Conservation (phyloP, 2,888 invertebrate genomes). For the Timandra comae region DNA sequence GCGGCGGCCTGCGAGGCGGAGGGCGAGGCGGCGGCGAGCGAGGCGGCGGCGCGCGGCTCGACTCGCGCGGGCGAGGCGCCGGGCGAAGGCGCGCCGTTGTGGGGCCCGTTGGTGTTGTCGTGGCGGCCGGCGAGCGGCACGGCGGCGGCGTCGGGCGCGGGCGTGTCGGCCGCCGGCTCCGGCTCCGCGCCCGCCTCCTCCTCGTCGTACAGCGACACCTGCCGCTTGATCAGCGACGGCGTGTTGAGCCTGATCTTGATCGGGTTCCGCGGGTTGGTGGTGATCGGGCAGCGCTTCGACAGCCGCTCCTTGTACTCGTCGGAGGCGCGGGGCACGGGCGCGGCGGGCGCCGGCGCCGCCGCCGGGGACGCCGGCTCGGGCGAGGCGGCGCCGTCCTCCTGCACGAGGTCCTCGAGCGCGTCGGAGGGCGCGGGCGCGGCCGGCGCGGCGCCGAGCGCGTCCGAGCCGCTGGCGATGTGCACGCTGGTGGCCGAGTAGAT, state of each 20-base stretch:
- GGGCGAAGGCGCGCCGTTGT: conserved; percentile 1
- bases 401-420: conserved; percentile 35
- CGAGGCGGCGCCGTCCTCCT: conserved; percentile 36
- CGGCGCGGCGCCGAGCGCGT: conserved; percentile 28
- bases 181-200: conserved; percentile 38
- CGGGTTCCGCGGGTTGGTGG: conserved; percentile 54
- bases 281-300: conserved; percentile 57
- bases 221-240: conserved; percentile 70
- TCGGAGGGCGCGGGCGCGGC: conserved; percentile 18
- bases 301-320: conserved; percentile 56
- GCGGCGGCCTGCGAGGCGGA: conserved; percentile 1
- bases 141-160: background rate
- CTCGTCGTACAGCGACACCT: conserved; percentile 74
- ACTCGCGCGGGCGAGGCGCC: background rate
- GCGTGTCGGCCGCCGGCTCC: background rate
- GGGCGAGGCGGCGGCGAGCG: background rate
- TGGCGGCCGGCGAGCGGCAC: background rate
- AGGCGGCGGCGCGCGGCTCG: conserved; percentile 2
- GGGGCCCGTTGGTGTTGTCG: background rate
- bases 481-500: conserved; percentile 90
- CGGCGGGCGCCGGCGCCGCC: conserved; percentile 10
- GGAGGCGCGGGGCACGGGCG: conserved; percentile 13
- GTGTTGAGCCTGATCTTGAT: conserved; percentile 62
- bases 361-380: conserved; percentile 10
- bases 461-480: conserved; percentile 79